phyloP scores from a whole-genome alignment of 2,888 invertebrate species.

The Epicampocera succincta region DNA sequence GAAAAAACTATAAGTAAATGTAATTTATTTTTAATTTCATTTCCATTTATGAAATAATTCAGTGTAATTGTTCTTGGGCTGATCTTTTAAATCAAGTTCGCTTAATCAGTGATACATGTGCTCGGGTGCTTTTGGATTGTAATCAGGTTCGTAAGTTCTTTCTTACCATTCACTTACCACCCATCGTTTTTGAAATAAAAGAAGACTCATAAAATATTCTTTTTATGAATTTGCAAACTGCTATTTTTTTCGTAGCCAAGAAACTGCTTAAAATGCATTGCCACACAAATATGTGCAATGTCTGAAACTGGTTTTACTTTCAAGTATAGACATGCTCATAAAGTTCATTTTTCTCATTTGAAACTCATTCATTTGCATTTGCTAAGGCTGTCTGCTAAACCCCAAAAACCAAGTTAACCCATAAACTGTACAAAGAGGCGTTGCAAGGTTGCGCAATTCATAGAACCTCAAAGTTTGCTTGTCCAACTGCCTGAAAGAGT shows the following conservation, averaged over 20 bases:
- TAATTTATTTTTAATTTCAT: too few species aligned
- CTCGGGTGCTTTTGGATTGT: neutral
- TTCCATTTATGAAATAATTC: too few species aligned
- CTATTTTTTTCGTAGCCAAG: slow-evolving; percentile 9
- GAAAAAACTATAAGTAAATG: neutral
- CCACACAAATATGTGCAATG: slow-evolving; percentile 16
- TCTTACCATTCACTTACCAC: slow-evolving; percentile 4
- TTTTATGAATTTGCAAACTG: neutral
- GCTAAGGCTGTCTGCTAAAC: slow-evolving; percentile 40
- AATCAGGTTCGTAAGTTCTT: neutral
- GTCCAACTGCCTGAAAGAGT: neutral
- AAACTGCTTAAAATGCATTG: slow-evolving; percentile 52
- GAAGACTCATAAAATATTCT: neutral
- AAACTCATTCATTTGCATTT: slow-evolving; percentile 64
- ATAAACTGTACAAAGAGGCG: slow-evolving; percentile 2
- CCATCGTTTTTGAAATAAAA: neutral
- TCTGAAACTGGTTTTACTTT: slow-evolving; percentile 61
- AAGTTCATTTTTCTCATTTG: slow-evolving; percentile 38
- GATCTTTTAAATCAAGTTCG: neutral
- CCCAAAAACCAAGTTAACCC: slow-evolving; percentile 39
- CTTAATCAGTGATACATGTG: too few species aligned
- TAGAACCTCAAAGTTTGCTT: neutral
- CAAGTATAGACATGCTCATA: slow-evolving; percentile 40
- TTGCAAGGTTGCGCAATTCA: neutral
- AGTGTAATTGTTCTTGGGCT: too few species aligned